A percentile compares a stretch with the other conserved stretches of the same genome.
phyloP scores from a whole-genome alignment of 92 coral and sea anemone genomes.

The Metridium senile region DNA sequence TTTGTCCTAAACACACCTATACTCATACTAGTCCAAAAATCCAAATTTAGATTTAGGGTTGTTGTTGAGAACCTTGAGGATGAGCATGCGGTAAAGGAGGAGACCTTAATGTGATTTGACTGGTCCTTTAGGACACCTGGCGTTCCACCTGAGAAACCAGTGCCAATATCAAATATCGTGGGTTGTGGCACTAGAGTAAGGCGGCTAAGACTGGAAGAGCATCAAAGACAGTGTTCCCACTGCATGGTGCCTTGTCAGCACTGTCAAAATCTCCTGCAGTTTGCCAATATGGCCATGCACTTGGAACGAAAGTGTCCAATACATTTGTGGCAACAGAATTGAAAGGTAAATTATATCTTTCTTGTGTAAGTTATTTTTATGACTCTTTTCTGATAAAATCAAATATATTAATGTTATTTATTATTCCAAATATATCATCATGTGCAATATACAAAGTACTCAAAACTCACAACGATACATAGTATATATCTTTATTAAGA shows the following conservation, averaged over 20 bases:
- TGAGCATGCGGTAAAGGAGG: background rate
- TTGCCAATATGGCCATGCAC: slow-evolving; percentile 4
- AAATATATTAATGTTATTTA: too few relatives aligned
- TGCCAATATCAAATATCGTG: background rate
- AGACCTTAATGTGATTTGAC: slow-evolving; percentile 1
- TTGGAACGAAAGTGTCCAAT: background rate
- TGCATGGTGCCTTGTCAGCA: slow-evolving; percentile 13
- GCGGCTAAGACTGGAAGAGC: background rate
- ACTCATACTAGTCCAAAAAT: too few relatives aligned
- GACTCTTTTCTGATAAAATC: too few relatives aligned
- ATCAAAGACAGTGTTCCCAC: slow-evolving; percentile 6
- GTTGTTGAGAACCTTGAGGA: slow-evolving; percentile 6
- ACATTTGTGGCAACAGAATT: background rate
- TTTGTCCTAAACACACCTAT: too few relatives aligned
- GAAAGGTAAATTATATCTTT: slow-evolving; percentile 13
- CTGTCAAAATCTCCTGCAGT: slow-evolving; percentile 11
- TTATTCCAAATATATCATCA: too few relatives aligned
- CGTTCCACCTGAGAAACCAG: background rate
- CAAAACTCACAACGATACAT: too few relatives aligned
- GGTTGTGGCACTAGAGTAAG: background rate
- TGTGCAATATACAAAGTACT: too few relatives aligned
- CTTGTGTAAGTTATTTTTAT: too few relatives aligned
- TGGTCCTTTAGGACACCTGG: background rate
- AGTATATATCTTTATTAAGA: too few relatives aligned
- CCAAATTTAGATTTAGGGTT: background rate